Conservation (phyloP, 2,113 vertebrate genomes). For the Perca flavescens region DNA sequence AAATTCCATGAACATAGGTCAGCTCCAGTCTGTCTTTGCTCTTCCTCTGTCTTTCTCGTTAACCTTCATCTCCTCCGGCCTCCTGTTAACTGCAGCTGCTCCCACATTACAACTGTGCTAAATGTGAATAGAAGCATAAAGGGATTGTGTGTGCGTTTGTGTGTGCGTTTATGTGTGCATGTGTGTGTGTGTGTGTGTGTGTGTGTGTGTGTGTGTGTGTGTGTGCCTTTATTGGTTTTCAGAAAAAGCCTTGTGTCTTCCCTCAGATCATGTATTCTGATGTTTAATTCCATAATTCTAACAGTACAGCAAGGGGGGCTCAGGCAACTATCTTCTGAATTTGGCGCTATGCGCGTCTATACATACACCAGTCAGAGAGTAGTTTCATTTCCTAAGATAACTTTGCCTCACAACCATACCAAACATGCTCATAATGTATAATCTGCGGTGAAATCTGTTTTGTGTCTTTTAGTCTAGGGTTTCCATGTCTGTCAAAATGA, state of each 20-base stretch:
- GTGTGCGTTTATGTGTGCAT: conserved; percentile 6
- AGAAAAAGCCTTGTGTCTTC: conserved; percentile 39
- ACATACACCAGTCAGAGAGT: conserved; percentile 63
- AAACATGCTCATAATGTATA: conserved; percentile 69
- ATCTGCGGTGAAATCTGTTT: conserved; percentile 66
- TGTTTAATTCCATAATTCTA: conserved; percentile 60
- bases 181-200: conserved; percentile 21
- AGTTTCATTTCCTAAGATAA: conserved; percentile 74
- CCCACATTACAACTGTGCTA: conserved; percentile 76
- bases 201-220: conserved; percentile 10
- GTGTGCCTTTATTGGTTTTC: conserved; percentile 40
- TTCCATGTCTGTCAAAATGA: conserved; percentile 63
- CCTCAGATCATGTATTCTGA: conserved; percentile 40
- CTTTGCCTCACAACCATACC: conserved; percentile 66
- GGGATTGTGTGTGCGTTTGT: conserved; percentile 37
- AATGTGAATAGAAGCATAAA: conserved; percentile 84
- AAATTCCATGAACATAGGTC: conserved; percentile 56
- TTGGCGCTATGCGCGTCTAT: conserved; percentile 64
- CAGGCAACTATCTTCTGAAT: conserved; percentile 71
- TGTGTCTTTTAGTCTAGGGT: conserved; percentile 46
- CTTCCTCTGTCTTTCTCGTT: conserved; percentile 59
- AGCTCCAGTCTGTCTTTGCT: conserved; percentile 33
- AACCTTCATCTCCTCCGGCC: conserved; percentile 77
- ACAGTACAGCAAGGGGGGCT: conserved; percentile 43
- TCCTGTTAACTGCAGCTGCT: conserved; percentile 80